Conservation (phyloP, 2,888 invertebrate species). For the Caenorhabditis sulstoni region DNA sequence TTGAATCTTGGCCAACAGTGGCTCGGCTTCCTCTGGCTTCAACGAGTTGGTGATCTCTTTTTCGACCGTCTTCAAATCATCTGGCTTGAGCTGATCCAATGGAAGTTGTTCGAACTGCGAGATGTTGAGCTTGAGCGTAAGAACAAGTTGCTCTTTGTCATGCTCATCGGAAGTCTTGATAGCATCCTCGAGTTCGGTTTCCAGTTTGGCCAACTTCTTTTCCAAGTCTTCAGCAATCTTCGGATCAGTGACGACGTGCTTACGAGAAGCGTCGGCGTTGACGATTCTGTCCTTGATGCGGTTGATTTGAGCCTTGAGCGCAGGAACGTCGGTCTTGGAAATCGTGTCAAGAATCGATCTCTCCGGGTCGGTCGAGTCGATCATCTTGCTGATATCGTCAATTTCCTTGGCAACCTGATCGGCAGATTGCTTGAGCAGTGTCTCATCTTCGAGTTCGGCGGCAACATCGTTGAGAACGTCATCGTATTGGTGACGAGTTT, state of each 20-base stretch:
- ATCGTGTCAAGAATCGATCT: constrained; percentile 33
- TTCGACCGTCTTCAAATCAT: constrained; percentile 39
- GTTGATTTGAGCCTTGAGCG: constrained; percentile 59
- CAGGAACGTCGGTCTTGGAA: constrained; percentile 46
- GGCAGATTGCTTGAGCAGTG: constrained; percentile 59
- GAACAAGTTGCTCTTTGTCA: constrained; percentile 48
- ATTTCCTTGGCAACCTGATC: constrained; percentile 31
- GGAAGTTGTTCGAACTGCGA: constrained; percentile 49
- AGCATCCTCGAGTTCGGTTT: constrained; percentile 56
- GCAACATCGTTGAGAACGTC: constrained; percentile 62
- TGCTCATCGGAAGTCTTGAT: constrained; percentile 57
- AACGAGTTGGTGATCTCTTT: constrained; percentile 32
- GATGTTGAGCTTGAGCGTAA: constrained; percentile 42
- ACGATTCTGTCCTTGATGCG: constrained; percentile 49
- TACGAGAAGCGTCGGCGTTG: constrained; percentile 44
- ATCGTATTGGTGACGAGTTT: constrained; percentile 69
- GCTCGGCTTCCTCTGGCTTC: constrained; percentile 45
- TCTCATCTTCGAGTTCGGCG: constrained; percentile 60
- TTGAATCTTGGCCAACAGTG: constrained; percentile 56
- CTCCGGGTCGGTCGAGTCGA: constrained; percentile 22
- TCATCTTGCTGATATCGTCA: constrained; percentile 13
- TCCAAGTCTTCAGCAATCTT: constrained; percentile 40
- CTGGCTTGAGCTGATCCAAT: constrained; percentile 38
- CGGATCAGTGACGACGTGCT: constrained; percentile 51
- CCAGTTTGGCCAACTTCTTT: constrained; percentile 53